Evolutionary conservation across 2,113 vertebrate genomes (phyloP), one percentile per base, ranked within the genome.

Genomic region (Oriolus oriolus): DNA sequence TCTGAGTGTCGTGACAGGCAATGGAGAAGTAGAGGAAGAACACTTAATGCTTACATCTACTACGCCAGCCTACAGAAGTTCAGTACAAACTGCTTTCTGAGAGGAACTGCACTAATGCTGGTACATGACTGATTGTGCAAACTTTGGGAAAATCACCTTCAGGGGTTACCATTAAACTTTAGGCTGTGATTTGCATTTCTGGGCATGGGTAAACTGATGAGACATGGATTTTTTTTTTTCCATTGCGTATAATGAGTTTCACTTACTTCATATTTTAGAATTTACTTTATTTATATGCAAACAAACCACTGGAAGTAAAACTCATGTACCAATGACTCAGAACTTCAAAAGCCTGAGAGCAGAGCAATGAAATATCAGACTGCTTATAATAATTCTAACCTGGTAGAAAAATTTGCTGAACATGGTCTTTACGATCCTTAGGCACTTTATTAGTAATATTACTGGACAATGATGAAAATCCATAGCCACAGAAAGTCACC

Each of bases 351-450:
- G 56, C 50, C 82, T 57, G 16, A 78, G 77, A 69, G 65, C 45
- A 50, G 69, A 95, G 84, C 33, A 91, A 42, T 85, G 75, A 83
- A 73, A 65, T 73, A 35, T 64, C 26, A 26, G 16, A 42, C 23
- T 76, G 14, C 57, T 93, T 11, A 24, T 37, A 64, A 56, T 65
- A 76, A 70, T 28, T 93, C 35, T 31, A 87, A 89, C 16, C 47
- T 84, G 83, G 47, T 54, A 87, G 66, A 88, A 88, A 57, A 92
- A 92, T 54, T 69, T 95, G 92, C 90, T 94, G 90, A 88, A 60
- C 84, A 23, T 21, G n/a, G 19, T 47, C 41, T 94, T 93, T 49
- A 63, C 13, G 44, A 54, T 64, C 61, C 61, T 82, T 16, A 53
- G 49, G 71, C 49, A n/a, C 75, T 94, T 94, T 77, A 22, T 56